phyloP scores from a whole-genome alignment of 2,888 invertebrate species.

The Phrixothrix hirtus region DNA sequence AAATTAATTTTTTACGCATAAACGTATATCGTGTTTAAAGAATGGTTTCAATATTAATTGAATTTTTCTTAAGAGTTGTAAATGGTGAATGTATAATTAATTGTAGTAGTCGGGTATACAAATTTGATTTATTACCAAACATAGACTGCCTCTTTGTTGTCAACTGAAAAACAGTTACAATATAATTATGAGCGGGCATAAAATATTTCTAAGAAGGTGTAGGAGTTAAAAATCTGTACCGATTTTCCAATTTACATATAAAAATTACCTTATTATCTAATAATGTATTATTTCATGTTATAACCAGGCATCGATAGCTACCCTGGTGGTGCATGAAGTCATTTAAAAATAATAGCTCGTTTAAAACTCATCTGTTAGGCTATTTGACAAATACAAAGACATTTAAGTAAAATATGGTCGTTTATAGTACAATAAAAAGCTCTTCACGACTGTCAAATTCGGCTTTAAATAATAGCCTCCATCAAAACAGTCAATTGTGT shows the following conservation, averaged over 20 bases:
- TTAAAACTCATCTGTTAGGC: conserved; percentile 27
- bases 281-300: conserved; percentile 6
- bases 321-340: conserved; percentile 21
- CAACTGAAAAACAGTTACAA: conserved; percentile 17
- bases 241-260: too few species aligned
- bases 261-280: conserved; percentile 2
- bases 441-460: conserved; percentile 50
- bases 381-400: conserved; percentile 31
- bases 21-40: too few species aligned
- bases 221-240: conserved; percentile 6
- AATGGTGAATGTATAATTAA: conserved; percentile 3
- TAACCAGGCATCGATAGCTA: conserved; percentile 6
- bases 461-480: conserved; percentile 49
- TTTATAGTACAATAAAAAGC: conserved; percentile 43
- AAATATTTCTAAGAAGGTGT: conserved; percentile 14
- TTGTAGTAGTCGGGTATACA: conserved; percentile 1
- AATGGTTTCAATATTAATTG: neutral
- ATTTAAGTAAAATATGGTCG: conserved; percentile 30
- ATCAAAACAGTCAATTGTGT: conserved; percentile 52
- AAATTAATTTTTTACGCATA: neutral
- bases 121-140: conserved; percentile 4
- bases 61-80: neutral
- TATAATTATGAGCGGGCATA: conserved; percentile 20
- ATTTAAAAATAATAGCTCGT: conserved; percentile 27
- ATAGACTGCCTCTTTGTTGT: conserved; percentile 14